phyloP scores from a whole-genome alignment of 2,113 vertebrate species.

The Paralichthys olivaceus region DNA sequence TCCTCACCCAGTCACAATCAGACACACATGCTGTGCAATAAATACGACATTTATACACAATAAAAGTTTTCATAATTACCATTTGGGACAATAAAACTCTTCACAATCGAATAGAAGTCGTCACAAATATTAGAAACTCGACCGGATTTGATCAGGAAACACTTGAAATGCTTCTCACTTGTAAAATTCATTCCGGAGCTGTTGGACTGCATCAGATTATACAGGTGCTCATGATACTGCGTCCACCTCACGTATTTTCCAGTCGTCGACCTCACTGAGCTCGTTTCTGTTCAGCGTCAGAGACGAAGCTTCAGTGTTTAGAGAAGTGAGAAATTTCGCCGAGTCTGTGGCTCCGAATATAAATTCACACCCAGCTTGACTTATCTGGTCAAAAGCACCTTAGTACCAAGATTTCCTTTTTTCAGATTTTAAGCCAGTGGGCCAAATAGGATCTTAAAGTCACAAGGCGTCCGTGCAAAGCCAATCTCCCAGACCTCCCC shows the following conservation, averaged over 20 bases:
- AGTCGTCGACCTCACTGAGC: background rate
- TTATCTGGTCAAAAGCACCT: constrained; percentile 74
- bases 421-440: constrained; percentile 74
- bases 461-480: constrained; percentile 72
- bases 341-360: constrained; percentile 36
- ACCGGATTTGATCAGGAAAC: too few relatives aligned
- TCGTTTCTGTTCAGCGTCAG: background rate
- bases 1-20: background rate
- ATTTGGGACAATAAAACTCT: too few relatives aligned
- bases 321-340: constrained; percentile 29
- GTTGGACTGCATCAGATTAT: background rate
- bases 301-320: constrained; percentile 26
- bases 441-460: constrained; percentile 76
- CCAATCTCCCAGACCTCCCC: constrained; percentile 62
- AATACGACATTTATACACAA: background rate
- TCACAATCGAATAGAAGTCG: too few relatives aligned
- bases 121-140: too few relatives aligned
- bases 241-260: background rate
- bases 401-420: constrained; percentile 61
- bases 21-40: background rate
- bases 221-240: background rate
- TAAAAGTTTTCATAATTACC: background rate
- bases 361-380: constrained; percentile 64
- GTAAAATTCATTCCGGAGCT: background rate
- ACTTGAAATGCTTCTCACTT: background rate